These are phyloP conservation scores for Stichopus chloronotus DNA, from an alignment of 35 echinoderm and acorn worm genomes.

Conservation along the genomic window DNA sequence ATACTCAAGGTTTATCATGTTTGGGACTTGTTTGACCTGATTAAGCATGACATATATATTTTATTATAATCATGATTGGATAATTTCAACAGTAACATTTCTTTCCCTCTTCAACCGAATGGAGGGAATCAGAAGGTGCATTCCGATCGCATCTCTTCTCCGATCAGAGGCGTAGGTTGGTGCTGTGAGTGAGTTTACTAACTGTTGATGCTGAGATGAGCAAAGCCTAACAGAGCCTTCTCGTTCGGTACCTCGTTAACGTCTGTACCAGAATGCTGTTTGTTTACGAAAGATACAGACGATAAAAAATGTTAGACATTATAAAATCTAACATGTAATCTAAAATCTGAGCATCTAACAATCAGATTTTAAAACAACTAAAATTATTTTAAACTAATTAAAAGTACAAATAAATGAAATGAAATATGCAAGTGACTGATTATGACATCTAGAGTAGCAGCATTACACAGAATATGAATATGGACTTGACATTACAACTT, in stretches of 20 bases:
- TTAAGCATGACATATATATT: too few relatives aligned
- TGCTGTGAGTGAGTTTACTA: neutral
- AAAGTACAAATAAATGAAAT: too few relatives aligned
- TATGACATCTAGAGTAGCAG: too few relatives aligned
- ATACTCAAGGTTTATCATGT: too few relatives aligned
- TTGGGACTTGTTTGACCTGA: too few relatives aligned
- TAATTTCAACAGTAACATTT: neutral
- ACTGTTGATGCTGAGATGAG: constrained; percentile 72
- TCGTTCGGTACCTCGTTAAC: constrained; percentile 81
- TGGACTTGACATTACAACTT: too few relatives aligned
- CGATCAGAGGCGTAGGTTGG: neutral
- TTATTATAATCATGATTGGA: neutral
- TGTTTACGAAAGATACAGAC: neutral
- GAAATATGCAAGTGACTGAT: too few relatives aligned
- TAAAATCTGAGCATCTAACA: neutral
- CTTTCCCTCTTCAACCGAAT: neutral
- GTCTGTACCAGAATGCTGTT: constrained; percentile 80
- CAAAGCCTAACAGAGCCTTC: constrained; percentile 86
- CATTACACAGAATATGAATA: too few relatives aligned
- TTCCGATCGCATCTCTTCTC: too few relatives aligned
- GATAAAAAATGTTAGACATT: neutral
- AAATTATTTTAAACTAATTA: too few relatives aligned
- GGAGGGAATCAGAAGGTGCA: too few relatives aligned
- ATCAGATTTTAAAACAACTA: neutral
- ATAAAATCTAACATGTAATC: neutral